A percentile compares a stretch with the other conserved stretches of the same genome.
Evolutionary conservation across 2,888 invertebrate genomes (phyloP).

Genomic region (Acleris cristana): DNA sequence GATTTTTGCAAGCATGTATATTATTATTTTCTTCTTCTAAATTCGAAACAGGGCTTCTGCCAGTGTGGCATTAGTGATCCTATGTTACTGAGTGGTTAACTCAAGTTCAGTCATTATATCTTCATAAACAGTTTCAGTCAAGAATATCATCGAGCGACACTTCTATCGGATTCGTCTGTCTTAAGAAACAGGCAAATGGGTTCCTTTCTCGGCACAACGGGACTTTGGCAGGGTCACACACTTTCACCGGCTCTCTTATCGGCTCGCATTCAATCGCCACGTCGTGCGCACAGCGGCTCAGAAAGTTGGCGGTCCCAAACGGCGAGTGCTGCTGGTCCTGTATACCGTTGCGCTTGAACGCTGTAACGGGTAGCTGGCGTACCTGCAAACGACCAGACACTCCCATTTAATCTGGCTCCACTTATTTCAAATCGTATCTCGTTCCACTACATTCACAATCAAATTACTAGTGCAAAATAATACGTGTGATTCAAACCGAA

Average conservation of each 20-base stretch:
- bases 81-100: too few relatives aligned
- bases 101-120: not conserved
- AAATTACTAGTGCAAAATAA: not conserved
- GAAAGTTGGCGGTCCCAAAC: conserved; percentile 70
- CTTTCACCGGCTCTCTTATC: conserved; percentile 52
- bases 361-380: conserved; percentile 66
- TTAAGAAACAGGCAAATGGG: conserved; percentile 47
- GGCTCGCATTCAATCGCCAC: conserved; percentile 65
- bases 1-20: not conserved
- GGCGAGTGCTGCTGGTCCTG: conserved; percentile 77
- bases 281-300: conserved; percentile 64
- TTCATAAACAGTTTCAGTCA: conserved; percentile 49
- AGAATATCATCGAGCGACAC: conserved; percentile 66
- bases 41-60: too few relatives aligned
- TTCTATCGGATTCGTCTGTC: conserved; percentile 65
- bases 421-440: not conserved
- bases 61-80: too few relatives aligned
- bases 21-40: not conserved
- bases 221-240: conserved; percentile 66
- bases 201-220: conserved; percentile 49
- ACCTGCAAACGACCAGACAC: conserved; percentile 72
- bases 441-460: not conserved
- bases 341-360: conserved; percentile 79
- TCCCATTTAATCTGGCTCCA: conserved; percentile 18
- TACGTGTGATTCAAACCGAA: not conserved